These are phyloP conservation scores for Vanessa atalanta DNA, from an alignment of 1,140 invertebrate genomes.

Conservation along the genomic window DNA sequence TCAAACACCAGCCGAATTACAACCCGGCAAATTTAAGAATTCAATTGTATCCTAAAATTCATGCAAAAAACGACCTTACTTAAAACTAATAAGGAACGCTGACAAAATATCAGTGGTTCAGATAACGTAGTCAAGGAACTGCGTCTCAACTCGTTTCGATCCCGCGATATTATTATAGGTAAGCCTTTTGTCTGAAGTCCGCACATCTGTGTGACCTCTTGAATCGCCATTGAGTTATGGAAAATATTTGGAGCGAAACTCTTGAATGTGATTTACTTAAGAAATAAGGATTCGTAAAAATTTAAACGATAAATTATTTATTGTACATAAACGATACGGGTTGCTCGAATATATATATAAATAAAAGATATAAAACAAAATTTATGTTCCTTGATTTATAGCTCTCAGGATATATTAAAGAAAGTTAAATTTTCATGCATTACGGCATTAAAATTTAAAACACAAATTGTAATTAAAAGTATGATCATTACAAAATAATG, in stretches of 20 bases:
- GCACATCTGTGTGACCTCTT: constrained; percentile 73
- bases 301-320: background rate
- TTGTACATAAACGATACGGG: background rate
- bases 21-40: constrained; percentile 34
- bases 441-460: background rate
- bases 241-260: constrained; percentile 38
- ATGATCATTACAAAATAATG: constrained; percentile 19
- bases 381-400: background rate
- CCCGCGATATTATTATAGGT: constrained; percentile 60
- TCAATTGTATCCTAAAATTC: background rate
- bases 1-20: constrained; percentile 56
- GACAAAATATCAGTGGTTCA: constrained; percentile 5
- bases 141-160: constrained; percentile 64
- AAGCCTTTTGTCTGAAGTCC: constrained; percentile 64
- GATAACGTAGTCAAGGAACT: constrained; percentile 55
- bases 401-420: background rate
- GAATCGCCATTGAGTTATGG: constrained; percentile 62
- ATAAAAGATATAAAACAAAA: background rate
- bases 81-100: constrained; percentile 25
- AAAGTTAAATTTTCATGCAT: background rate
- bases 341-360: background rate
- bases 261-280: constrained; percentile 29
- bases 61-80: constrained; percentile 41
- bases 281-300: constrained; percentile 2
- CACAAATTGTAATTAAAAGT: constrained; percentile 20